A percentile compares a stretch with the other conserved stretches of the same genome.
Evolutionary conservation across 2,797 vertebrate species (phyloP).

Genomic region (Oreortyx pictus): DNA sequence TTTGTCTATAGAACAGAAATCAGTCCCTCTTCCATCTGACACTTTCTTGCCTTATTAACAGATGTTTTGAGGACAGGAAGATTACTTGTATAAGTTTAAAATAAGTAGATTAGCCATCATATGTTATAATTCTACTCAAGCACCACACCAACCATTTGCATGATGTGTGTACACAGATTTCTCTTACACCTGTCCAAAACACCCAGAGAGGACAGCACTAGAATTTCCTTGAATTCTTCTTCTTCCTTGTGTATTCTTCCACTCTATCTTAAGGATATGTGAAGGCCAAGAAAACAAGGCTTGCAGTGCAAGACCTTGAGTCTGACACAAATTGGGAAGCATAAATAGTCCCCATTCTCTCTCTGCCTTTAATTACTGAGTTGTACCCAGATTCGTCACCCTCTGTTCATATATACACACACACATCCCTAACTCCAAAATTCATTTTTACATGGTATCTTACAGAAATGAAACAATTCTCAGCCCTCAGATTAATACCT

Average conservation of each 20-base stretch:
- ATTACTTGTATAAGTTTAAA: neutral
- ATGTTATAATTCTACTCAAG: neutral
- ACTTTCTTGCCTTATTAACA: neutral
- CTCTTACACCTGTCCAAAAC: neutral
- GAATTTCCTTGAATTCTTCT: neutral
- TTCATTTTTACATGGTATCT: neutral
- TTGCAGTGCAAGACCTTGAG: neutral
- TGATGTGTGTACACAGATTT: neutral
- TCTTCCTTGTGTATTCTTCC: neutral
- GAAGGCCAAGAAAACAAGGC: neutral
- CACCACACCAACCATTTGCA: neutral
- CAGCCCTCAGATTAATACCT: neutral
- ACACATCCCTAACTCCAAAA: neutral
- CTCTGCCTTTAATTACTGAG: neutral
- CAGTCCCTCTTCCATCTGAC: neutral
- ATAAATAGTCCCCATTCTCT: neutral
- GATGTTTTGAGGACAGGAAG: neutral
- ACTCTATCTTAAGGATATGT: neutral
- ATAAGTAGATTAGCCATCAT: neutral
- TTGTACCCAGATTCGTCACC: neutral
- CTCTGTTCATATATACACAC: neutral
- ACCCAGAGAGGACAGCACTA: neutral
- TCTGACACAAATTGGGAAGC: neutral
- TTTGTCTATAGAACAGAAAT: neutral
- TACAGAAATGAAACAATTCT: neutral